Evolutionary conservation across 2,797 vertebrate genomes (phyloP).

Genomic region (Naso thynnoides): DNA sequence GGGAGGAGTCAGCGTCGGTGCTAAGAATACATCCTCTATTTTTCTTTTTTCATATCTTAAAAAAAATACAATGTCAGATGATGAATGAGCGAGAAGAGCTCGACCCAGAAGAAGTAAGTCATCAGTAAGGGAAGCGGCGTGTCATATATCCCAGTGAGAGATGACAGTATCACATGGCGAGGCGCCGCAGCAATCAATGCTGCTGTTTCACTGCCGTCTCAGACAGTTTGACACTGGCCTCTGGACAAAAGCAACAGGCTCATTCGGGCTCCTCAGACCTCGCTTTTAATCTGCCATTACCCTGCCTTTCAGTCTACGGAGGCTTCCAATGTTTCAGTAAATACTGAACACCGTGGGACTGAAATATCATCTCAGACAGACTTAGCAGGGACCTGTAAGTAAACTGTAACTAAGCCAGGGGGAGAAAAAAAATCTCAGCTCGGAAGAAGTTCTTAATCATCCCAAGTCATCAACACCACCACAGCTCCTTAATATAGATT

Average conservation of each 20-base stretch:
- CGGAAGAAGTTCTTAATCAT: too few species aligned
- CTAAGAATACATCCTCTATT: conserved; percentile 1
- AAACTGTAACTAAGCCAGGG: too few species aligned
- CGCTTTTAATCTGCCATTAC: conserved; percentile 18
- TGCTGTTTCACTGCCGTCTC: conserved; percentile 40
- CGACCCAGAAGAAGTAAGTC: conserved; percentile 46
- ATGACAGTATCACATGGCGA: conserved; percentile 28
- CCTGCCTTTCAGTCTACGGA: conserved; percentile 18
- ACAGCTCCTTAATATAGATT: too few species aligned
- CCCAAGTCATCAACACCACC: too few species aligned
- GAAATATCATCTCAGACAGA: neutral
- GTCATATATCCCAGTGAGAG: conserved; percentile 34
- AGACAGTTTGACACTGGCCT: conserved; percentile 38
- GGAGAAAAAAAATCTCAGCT: too few species aligned
- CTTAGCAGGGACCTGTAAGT: too few species aligned
- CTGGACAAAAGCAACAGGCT: conserved; percentile 16
- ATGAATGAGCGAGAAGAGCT: conserved; percentile 28
- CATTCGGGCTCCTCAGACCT: conserved; percentile 24
- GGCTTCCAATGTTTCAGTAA: conserved; percentile 11
- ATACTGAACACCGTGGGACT: neutral
- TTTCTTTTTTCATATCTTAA: neutral
- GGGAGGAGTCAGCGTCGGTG: neutral
- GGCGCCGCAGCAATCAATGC: conserved; percentile 51
- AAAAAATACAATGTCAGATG: conserved; percentile 13
- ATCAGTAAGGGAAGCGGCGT: conserved; percentile 19